Evolutionary conservation across 2,797 vertebrate species (phyloP), one percentile per base, ranked within the genome.

Genomic region (Argyrosomus regius): DNA sequence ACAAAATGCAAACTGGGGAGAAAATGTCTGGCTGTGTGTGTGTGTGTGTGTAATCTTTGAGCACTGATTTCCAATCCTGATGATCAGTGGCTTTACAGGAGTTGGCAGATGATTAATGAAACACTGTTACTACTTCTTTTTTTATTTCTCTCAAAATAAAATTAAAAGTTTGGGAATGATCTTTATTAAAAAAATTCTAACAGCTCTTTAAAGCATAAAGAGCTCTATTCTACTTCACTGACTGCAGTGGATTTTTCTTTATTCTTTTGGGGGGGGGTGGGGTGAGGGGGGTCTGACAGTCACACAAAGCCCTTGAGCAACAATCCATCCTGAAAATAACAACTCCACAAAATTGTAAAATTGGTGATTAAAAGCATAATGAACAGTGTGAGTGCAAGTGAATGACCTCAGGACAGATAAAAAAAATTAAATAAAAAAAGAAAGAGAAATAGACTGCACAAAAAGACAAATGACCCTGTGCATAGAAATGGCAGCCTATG

Each of bases 331-430:
- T 72, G 58, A 72, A 77, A 80, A 80, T 68, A 81, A 78, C 49
- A 39, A 22, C 68, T 77, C 22, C 16, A 46, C 24, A 57, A 82
- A 87, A 82, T 52, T 39, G 22, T 46, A 49, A 72, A 83, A 72
- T 28, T 72, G 31, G 16, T 70, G 39, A 87, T 81, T 91, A 82
- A 87, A 78, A 72, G 75, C 59, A 63, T 74, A 73, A 88, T 72
- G 62, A 81, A 77, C 12, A 75, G 6, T 31, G 18, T 56, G 53
- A 77, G 31, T 52, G 4, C 24, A 49, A 22, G 31, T 24, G 41
- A 75, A 62, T 65, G 76, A 76, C 74, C 63, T 53, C 35, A 17
- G 41, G 76, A 49, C 22, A 67, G 71, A 59, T 46, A 14, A 18
- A 12, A 61, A 16, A 22, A 10, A 22, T 22, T 35, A 60, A 59